Conservation (phyloP, 2,888 invertebrate genomes). For the Candidula unifasciata region DNA sequence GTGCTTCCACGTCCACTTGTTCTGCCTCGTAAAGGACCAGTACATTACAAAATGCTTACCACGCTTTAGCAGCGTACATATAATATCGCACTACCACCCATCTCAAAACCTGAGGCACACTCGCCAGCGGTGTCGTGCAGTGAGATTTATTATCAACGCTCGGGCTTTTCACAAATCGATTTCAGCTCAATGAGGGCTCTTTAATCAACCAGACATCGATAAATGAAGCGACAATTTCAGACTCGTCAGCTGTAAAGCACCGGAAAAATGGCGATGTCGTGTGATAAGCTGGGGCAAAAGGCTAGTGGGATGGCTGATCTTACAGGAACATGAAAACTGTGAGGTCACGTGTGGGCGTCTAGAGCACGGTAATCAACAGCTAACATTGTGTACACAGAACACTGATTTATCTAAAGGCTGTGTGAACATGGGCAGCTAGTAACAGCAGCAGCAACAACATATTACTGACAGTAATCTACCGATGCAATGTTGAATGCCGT, state of each 20-base stretch:
- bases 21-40: too few species aligned
- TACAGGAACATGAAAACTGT: not conserved
- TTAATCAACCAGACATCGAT: constrained; percentile 9
- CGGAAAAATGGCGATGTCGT: not conserved
- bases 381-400: not conserved
- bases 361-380: not conserved
- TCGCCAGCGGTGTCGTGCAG: not conserved
- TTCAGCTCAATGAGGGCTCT: not conserved
- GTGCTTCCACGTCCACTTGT: too few species aligned
- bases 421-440: not conserved
- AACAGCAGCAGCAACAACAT: not conserved
- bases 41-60: too few species aligned
- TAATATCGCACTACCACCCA: constrained; percentile 1
- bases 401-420: not conserved
- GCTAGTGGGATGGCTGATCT: constrained; percentile 24
- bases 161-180: constrained; percentile 22
- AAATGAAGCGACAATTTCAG: not conserved
- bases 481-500: too few species aligned
- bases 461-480: not conserved
- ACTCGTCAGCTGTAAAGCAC: not conserved
- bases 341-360: not conserved
- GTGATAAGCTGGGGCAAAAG: not conserved
- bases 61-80: not conserved
- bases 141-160: constrained; percentile 14
- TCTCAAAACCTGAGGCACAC: not conserved